These are phyloP conservation scores for Dolichotis patagonum DNA, from an alignment of 2,113 vertebrate species.

Conservation along the genomic window DNA sequence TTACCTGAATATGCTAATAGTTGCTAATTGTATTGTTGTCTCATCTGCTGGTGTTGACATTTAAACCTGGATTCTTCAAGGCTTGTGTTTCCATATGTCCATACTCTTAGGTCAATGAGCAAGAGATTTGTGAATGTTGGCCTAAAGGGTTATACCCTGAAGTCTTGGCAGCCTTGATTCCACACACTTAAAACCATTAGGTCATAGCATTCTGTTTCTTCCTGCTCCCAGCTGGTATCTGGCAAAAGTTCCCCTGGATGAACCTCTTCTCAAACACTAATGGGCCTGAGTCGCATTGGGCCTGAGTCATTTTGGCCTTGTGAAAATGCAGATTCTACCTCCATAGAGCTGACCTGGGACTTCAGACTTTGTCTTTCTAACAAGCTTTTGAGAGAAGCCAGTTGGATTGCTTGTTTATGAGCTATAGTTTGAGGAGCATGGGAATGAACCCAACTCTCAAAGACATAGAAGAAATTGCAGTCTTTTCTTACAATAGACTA, in stretches of 20 bases:
- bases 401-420: neutral
- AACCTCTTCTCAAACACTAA: neutral
- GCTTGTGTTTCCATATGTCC: neutral
- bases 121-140: neutral
- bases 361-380: neutral
- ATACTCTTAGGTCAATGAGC: neutral
- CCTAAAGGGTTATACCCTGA: neutral
- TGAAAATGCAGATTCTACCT: neutral
- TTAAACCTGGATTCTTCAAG: neutral
- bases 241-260: neutral
- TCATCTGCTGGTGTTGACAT: neutral
- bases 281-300: neutral
- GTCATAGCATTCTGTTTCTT: neutral
- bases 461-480: neutral
- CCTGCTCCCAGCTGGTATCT: neutral
- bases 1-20: neutral
- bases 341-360: neutral
- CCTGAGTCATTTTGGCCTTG: too few species aligned
- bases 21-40: neutral
- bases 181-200: neutral
- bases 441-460: neutral
- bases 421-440: neutral
- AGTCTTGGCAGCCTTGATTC: neutral
- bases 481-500: neutral
- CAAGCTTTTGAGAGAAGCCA: fast-evolving